These are phyloP conservation scores for Hydrolagus colliei DNA, from an alignment of 2,797 vertebrate species.

Conservation along the genomic window DNA sequence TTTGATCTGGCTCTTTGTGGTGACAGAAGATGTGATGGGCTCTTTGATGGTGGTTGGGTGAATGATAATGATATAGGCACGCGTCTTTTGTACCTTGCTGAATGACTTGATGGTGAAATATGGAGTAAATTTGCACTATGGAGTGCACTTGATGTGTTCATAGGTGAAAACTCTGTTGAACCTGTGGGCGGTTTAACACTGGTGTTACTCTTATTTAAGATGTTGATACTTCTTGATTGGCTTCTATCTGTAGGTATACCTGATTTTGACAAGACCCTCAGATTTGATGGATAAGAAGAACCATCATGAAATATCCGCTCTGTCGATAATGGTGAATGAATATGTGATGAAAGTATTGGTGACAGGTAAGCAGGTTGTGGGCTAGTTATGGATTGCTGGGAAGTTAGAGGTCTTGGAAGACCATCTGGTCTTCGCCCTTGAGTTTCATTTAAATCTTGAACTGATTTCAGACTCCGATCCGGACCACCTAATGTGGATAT, in stretches of 20 bases:
- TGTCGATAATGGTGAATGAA: not conserved
- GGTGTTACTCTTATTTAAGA: not conserved
- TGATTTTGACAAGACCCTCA: not conserved
- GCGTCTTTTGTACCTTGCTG: not conserved
- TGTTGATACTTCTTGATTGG: not conserved
- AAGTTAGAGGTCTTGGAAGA: no score
- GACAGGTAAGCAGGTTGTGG: not conserved
- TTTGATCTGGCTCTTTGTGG: not conserved
- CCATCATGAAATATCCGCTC: not conserved
- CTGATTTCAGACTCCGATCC: no score
- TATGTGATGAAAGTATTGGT: not conserved
- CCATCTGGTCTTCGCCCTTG: no score
- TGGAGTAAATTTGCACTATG: not conserved
- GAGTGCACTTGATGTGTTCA: not conserved
- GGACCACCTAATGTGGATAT: no score
- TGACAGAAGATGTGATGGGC: not conserved
- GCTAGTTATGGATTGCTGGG: no score
- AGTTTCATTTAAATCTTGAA: no score
- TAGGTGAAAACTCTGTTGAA: not conserved
- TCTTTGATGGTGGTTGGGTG: not conserved
- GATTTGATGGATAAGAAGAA: not conserved
- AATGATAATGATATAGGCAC: not conserved
- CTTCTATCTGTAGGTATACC: not conserved
- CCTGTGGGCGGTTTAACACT: conserved; percentile 1
- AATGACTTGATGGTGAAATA: not conserved